Conservation (phyloP, 2,888 invertebrate species). For the Drosophila antonietae region DNA sequence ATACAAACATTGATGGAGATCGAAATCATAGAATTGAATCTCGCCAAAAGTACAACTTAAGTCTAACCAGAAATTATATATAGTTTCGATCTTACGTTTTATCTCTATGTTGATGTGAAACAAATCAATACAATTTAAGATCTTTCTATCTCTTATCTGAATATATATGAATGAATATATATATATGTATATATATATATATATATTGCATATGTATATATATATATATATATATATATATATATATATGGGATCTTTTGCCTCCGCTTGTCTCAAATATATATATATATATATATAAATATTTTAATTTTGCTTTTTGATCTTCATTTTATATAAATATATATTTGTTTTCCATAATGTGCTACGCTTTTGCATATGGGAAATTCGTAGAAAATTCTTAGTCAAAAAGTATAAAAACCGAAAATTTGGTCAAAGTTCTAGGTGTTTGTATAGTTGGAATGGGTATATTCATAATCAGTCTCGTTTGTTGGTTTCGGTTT, state of each 20-base stretch:
- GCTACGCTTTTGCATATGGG: slow-evolving; percentile 3
- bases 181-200: neutral
- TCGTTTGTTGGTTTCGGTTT: neutral
- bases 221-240: neutral
- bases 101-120: neutral
- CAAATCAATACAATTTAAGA: neutral
- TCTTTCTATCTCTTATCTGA: neutral
- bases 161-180: neutral
- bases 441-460: slow-evolving; percentile 3
- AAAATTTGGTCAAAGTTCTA: slow-evolving; percentile 16
- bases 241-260: neutral
- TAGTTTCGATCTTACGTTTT: neutral
- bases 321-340: slow-evolving; percentile 1
- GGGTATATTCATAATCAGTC: slow-evolving; percentile 6
- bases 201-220: neutral
- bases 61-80: neutral
- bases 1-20: neutral
- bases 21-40: neutral
- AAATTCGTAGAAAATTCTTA: slow-evolving; percentile 18
- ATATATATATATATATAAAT: neutral
- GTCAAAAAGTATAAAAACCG: neutral
- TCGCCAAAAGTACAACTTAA: neutral
- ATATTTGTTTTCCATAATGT: slow-evolving; percentile 1
- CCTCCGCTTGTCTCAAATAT: neutral
- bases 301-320: neutral